A percentile compares a stretch with the other conserved stretches of the same genome.
phyloP scores from a whole-genome alignment of 2,888 invertebrate genomes.

The Pomacea canaliculata region DNA sequence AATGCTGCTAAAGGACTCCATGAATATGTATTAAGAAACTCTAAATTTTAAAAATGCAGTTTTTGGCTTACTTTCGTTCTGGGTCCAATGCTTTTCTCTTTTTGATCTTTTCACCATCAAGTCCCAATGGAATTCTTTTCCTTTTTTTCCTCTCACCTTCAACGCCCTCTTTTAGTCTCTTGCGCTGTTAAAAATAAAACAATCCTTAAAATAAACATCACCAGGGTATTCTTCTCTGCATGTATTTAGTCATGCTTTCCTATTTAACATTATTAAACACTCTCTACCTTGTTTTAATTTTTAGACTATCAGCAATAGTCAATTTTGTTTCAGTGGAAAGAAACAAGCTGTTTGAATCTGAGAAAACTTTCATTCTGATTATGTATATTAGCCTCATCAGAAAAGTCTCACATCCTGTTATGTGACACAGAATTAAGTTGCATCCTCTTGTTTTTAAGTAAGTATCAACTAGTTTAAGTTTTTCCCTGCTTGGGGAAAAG shows the following conservation, averaged over 20 bases:
- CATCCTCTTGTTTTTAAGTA: no score
- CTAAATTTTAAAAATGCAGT: no score
- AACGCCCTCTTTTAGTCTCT: slow-evolving; percentile 52
- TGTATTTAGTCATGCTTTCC: no score
- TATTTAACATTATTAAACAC: no score
- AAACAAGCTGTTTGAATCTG: not conserved
- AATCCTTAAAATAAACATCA: not conserved
- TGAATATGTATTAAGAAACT: no score
- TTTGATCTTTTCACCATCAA: slow-evolving; percentile 49
- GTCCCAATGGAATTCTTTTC: slow-evolving; percentile 48
- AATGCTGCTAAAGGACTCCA: no score
- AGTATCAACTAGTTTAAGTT: no score
- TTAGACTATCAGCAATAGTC: no score
- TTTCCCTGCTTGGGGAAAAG: no score
- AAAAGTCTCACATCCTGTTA: not conserved
- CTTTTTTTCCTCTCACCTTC: slow-evolving; percentile 53
- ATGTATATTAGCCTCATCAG: not conserved
- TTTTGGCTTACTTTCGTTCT: slow-evolving; percentile 30
- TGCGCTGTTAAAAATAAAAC: slow-evolving; percentile 42
- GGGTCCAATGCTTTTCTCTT: slow-evolving; percentile 33
- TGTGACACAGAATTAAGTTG: no score
- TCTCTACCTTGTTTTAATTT: no score
- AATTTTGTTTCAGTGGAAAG: no score
- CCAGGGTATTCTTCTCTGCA: not conserved
- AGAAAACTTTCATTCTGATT: not conserved